Evolutionary conservation across 2,888 invertebrate genomes (phyloP), one percentile per base, ranked within the genome.

Genomic region (Nebria brevicollis): DNA sequence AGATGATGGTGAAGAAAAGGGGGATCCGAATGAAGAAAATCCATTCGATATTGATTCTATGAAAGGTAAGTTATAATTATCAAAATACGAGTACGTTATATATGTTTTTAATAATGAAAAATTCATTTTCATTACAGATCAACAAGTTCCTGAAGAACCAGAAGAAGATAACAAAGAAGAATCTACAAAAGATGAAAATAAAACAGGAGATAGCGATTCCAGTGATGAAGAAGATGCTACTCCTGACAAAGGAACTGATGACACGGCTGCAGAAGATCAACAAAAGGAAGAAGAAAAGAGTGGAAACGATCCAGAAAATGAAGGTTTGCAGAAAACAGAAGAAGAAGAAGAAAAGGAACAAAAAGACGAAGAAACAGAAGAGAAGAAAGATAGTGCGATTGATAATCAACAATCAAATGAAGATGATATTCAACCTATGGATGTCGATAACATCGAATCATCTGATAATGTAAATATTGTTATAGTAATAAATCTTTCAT

Each of bases 31-130:
- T 73, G 91, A 91, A 85, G 94, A 95, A 83, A 95, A 96, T 92
- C 96, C 96, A 0, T 96, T 96, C 86, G 96, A 97, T 87, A 93
- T 96, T 82, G 96, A 96, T 85, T 91, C 92, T 13, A 95, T 95
- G 93, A 95, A 95, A 87, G 94, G 92, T 82, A 87, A 87, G 20
- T 76, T 4, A 25, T 11, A 70, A 25, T 26, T 15, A 20, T 20
- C 20, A 20, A 20, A 20, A 1, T 20, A 20, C 0, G 20, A 20
- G 20, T 20, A 20, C 26, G 26, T 1, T 43, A 78, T 6, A 54
- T 13, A 7, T 11, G 13, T 66, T 82, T 13, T 64, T 64, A 70
- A 54, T 43, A 6, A 11, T 25, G 42, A 84, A 25, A 74, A 64
- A 75, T 65, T 43, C 42, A 65, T 75, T 75, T 75, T 10, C 43